A percentile compares a stretch with the other conserved stretches of the same genome.
phyloP scores from a whole-genome alignment of 2,113 vertebrate species.

The Oncorhynchus nerka region DNA sequence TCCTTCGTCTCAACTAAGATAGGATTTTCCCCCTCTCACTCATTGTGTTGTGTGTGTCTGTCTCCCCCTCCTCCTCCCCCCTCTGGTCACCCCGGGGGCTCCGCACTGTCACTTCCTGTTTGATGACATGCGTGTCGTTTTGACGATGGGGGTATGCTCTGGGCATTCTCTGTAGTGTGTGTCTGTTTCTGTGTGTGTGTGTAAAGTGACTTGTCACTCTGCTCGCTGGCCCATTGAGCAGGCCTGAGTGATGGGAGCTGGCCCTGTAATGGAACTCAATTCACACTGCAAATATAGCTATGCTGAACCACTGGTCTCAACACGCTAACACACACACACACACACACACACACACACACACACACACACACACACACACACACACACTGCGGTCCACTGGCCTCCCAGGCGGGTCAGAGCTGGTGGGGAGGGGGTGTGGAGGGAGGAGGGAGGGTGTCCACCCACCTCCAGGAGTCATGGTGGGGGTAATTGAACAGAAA shows the following conservation, averaged over 20 bases:
- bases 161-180: too few species aligned
- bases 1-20: slow-evolving; percentile 11
- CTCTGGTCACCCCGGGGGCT: too few species aligned
- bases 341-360: slow-evolving; percentile 17
- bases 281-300: slow-evolving; percentile 78
- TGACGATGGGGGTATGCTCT: too few species aligned
- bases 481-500: slow-evolving; percentile 78
- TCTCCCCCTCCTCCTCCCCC: too few species aligned
- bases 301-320: slow-evolving; percentile 76
- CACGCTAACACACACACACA: slow-evolving; percentile 42
- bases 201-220: too few species aligned
- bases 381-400: slow-evolving; percentile 47
- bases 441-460: slow-evolving; percentile 19
- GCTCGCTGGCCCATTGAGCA: too few species aligned
- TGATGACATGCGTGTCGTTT: too few species aligned
- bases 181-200: too few species aligned
- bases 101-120: too few species aligned
- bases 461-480: slow-evolving; percentile 55
- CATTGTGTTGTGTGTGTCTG: too few species aligned
- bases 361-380: slow-evolving; percentile 23
- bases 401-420: slow-evolving; percentile 53
- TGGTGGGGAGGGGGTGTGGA: slow-evolving; percentile 11
- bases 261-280: slow-evolving; percentile 71
- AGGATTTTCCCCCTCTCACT: too few species aligned
- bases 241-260: slow-evolving; percentile 64